Percentiles rank a stretch among this genome's conserved stretches.
Conservation (phyloP, 2,888 invertebrate genomes). For the Nesidiocoris tenuis region DNA sequence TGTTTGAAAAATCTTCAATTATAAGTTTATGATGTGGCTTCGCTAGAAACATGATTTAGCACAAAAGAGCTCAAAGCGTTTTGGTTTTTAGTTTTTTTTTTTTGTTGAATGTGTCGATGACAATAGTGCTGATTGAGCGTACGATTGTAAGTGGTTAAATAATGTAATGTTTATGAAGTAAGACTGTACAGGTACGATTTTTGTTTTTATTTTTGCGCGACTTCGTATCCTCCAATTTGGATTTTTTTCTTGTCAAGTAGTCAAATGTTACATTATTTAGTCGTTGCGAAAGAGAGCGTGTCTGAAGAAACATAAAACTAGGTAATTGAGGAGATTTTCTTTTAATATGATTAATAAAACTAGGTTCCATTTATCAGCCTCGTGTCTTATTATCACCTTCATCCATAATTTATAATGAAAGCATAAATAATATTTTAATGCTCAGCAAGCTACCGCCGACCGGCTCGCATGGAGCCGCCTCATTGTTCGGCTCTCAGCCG, state of each 20-base stretch:
- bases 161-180: constrained; percentile 28
- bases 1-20: background rate
- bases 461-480: too few relatives aligned
- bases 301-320: too few relatives aligned
- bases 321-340: background rate
- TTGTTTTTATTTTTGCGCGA: constrained; percentile 10
- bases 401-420: too few relatives aligned
- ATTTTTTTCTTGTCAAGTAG: constrained; percentile 7
- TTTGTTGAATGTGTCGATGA: constrained; percentile 18
- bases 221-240: background rate
- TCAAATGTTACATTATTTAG: constrained; percentile 38
- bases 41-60: background rate
- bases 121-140: constrained; percentile 14
- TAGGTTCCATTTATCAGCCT: background rate
- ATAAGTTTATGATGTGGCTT: background rate
- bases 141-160: constrained; percentile 20
- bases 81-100: too few relatives aligned
- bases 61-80: constrained; percentile 5
- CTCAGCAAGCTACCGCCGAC: too few relatives aligned
- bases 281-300: constrained; percentile 1
- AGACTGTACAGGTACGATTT: constrained; percentile 11
- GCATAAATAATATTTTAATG: too few relatives aligned
- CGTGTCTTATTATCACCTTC: background rate
- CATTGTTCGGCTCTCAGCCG: too few relatives aligned
- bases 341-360: background rate